A percentile compares a stretch with the other conserved stretches of the same genome.
These are phyloP conservation scores for Ceyx cyanopectus DNA, from an alignment of 2,113 vertebrate genomes.

Conservation along the genomic window DNA sequence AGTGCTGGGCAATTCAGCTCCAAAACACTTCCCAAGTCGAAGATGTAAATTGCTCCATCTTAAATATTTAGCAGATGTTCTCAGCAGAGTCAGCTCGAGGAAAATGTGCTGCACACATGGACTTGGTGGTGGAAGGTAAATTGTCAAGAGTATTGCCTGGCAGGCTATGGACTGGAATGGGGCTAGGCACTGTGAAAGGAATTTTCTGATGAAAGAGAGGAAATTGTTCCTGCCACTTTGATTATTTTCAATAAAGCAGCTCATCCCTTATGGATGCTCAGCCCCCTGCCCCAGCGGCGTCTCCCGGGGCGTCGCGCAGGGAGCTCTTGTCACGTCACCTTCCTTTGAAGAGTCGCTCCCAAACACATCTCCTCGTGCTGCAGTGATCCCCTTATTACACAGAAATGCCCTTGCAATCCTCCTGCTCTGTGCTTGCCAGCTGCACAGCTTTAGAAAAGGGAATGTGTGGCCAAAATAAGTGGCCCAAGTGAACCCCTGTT, in stretches of 20 bases:
- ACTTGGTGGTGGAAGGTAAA: not conserved
- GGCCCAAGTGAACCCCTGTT: not conserved
- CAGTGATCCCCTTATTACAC: not conserved
- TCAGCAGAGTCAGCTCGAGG: not conserved
- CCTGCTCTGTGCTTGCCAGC: not conserved
- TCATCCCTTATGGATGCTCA: not conserved
- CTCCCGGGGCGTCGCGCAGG: not conserved
- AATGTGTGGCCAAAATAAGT: not conserved
- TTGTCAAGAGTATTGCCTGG: not conserved
- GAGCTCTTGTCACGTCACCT: not conserved
- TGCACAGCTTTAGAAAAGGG: conserved; percentile 7
- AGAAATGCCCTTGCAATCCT: not conserved
- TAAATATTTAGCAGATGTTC: conserved; percentile 28
- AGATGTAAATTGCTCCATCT: not conserved
- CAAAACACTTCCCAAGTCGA: not conserved
- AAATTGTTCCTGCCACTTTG: conserved; percentile 60
- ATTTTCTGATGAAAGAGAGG: conserved; percentile 63
- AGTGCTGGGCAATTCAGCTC: not conserved
- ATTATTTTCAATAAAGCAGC: conserved; percentile 36
- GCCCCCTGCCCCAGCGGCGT: not conserved
- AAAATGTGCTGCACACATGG: not conserved
- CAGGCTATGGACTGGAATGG: not conserved
- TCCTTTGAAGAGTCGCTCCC: not conserved
- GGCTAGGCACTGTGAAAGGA: not conserved
- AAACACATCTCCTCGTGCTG: conserved; percentile 10